Percentiles rank a stretch among this genome's conserved stretches.
These are phyloP conservation scores for Lagopus leucura DNA, from an alignment of 2,113 vertebrate genomes.

Conservation along the genomic window DNA sequence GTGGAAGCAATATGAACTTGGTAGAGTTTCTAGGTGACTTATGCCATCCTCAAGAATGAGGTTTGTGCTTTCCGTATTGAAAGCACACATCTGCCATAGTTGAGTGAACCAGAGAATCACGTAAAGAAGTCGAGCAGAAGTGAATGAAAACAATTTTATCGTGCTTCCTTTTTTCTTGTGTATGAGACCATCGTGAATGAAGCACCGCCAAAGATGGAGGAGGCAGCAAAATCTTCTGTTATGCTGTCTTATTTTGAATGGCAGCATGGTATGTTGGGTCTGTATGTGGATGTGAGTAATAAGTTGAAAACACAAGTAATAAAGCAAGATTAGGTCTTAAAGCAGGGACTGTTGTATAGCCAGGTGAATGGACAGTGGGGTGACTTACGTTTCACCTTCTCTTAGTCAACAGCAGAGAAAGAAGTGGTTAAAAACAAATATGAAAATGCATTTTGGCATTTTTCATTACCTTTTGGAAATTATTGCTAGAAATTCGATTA, in stretches of 20 bases:
- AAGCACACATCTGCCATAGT: accelerated
- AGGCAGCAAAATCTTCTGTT: not conserved
- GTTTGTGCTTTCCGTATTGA: not conserved
- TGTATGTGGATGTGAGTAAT: not conserved
- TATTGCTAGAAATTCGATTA: not conserved
- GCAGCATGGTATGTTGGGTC: not conserved
- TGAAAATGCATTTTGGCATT: not conserved
- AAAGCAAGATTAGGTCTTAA: not conserved
- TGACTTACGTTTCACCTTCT: not conserved
- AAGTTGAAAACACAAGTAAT: not conserved
- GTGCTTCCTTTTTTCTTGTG: not conserved
- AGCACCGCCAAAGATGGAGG: not conserved
- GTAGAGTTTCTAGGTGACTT: not conserved
- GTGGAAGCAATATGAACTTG: not conserved
- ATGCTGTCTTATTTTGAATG: not conserved
- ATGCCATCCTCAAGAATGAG: not conserved
- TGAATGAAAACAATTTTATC: not conserved
- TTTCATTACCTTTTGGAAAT: not conserved
- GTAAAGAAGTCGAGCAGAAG: not conserved
- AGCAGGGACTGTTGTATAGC: not conserved
- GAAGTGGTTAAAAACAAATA: not conserved
- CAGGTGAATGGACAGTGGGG: not conserved
- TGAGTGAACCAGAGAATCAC: not conserved
- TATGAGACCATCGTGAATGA: not conserved
- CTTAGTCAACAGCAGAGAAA: not conserved